Conservation (phyloP, 2,113 vertebrate genomes). For the Psettodes erumei region DNA sequence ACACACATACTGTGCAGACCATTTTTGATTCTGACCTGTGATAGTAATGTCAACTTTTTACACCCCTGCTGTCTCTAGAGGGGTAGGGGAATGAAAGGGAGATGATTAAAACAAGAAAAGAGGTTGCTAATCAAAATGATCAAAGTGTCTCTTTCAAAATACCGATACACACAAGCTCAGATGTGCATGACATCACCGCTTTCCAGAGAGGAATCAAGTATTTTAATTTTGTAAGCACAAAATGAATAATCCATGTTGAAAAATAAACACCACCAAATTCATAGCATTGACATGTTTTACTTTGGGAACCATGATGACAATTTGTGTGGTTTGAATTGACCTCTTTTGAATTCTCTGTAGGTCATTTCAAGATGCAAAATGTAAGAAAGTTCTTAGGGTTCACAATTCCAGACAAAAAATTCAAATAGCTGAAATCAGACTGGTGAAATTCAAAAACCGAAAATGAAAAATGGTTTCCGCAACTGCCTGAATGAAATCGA, state of each 20-base stretch:
- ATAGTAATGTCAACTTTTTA: slow-evolving; percentile 22
- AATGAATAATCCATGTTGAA: not conserved
- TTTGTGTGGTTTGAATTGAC: not conserved
- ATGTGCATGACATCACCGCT: not conserved
- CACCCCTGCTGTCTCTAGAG: not conserved
- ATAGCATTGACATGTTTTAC: not conserved
- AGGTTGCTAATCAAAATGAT: not conserved
- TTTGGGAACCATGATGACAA: not conserved
- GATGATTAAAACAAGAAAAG: slow-evolving; percentile 1
- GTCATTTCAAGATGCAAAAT: not conserved
- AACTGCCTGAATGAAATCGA: not conserved
- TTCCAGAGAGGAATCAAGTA: too few species aligned
- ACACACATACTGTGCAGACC: slow-evolving; percentile 4
- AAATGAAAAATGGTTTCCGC: not conserved
- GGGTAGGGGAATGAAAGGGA: not conserved
- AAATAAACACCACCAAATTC: not conserved
- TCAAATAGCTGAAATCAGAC: not conserved
- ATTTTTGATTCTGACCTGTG: slow-evolving; percentile 25
- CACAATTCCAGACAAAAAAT: not conserved
- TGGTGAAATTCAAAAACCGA: not conserved
- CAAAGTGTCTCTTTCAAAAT: slow-evolving; percentile 16
- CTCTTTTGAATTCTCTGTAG: not conserved
- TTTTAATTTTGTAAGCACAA: slow-evolving; percentile 22
- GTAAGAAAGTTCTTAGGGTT: not conserved
- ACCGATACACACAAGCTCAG: not conserved